Conservation (phyloP, 2,888 invertebrate genomes). For the Apamea crenata region DNA sequence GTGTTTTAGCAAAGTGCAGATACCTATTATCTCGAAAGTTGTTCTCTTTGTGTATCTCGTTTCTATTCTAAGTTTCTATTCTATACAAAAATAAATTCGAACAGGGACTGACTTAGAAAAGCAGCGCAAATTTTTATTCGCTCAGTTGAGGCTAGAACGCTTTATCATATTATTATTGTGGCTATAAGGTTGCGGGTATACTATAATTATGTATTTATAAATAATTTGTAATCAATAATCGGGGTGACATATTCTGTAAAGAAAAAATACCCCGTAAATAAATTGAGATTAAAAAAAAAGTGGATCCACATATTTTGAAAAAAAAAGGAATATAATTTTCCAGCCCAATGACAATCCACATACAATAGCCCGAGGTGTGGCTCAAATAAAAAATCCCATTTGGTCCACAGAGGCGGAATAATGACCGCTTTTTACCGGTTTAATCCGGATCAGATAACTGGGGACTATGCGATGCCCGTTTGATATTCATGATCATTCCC, state of each 20-base stretch:
- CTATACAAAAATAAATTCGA: background rate
- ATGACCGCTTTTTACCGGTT: constrained; percentile 88
- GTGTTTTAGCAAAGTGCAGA: no score
- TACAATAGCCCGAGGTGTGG: constrained; percentile 86
- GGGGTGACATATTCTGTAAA: no score
- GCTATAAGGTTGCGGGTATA: no score
- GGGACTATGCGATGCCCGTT: constrained; percentile 82
- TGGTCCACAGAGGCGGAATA: constrained; percentile 85
- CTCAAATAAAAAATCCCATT: constrained; percentile 87
- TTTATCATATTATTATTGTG: no score
- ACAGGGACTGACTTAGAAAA: background rate
- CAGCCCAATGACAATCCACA: constrained; percentile 77
- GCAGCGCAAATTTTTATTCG: no score
- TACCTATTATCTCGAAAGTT: no score
- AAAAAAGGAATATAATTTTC: constrained; percentile 69
- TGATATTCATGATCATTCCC: constrained; percentile 87
- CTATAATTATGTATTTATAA: no score
- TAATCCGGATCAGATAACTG: constrained; percentile 88
- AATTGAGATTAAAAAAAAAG: background rate
- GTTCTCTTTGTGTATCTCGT: no score
- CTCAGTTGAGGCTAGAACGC: no score
- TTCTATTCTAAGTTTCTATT: background rate
- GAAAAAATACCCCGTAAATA: no score
- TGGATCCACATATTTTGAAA: background rate
- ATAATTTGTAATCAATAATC: no score